Percentiles rank a stretch among this genome's conserved stretches.
phyloP scores from a whole-genome alignment of 2,113 vertebrate genomes.

The Eulemur rufifrons region DNA sequence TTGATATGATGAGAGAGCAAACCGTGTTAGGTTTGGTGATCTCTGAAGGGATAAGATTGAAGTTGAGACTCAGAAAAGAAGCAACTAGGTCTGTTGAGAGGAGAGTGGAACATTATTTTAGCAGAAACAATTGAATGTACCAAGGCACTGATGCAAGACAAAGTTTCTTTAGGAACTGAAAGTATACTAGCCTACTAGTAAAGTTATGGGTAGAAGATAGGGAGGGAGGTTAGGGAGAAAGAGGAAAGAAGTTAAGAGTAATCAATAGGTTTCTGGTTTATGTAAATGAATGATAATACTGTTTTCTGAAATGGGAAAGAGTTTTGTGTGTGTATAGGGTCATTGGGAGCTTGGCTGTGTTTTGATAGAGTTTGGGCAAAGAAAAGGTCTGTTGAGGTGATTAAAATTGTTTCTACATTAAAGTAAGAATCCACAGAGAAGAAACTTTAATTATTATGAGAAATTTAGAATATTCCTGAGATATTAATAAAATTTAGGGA shows the following conservation, averaged over 20 bases:
- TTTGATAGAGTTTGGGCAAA: slow-evolving; percentile 2
- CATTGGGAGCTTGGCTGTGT: not conserved
- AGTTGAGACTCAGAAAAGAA: not conserved
- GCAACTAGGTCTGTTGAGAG: not conserved
- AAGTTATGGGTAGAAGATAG: not conserved
- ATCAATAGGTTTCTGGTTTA: not conserved
- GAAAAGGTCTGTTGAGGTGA: not conserved
- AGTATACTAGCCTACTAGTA: not conserved
- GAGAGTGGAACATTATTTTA: not conserved
- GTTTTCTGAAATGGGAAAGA: not conserved
- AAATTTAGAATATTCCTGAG: not conserved
- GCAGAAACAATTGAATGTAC: not conserved
- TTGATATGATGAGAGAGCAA: not conserved
- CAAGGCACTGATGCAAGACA: not conserved
- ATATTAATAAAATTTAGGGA: slow-evolving; percentile 27
- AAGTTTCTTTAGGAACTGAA: not conserved
- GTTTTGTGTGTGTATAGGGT: not conserved
- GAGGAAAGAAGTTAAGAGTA: not conserved
- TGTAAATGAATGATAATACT: not conserved
- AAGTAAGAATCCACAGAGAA: not conserved
- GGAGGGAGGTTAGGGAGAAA: not conserved
- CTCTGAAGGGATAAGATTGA: not conserved
- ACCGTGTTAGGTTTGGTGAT: not conserved
- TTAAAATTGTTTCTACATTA: not conserved
- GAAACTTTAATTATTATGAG: slow-evolving; percentile 11